Conservation (phyloP, 2,888 invertebrate genomes). For the Cheilosia urbana region DNA sequence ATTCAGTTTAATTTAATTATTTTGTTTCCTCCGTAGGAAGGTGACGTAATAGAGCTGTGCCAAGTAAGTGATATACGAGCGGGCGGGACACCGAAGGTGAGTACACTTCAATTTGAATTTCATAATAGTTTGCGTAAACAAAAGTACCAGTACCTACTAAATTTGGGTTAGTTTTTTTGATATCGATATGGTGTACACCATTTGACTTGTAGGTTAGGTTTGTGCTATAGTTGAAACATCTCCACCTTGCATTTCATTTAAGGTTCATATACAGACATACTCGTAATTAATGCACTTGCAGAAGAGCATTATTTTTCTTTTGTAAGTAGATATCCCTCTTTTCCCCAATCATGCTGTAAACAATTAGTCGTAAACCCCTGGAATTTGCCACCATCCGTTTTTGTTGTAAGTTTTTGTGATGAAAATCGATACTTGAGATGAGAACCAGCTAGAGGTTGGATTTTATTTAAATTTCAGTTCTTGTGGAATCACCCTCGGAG, state of each 20-base stretch:
- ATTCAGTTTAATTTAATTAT: conserved; percentile 13
- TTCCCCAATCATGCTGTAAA: too few species aligned
- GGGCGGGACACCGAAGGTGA: conserved; percentile 96
- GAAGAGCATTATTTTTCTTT: too few species aligned
- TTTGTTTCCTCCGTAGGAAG: conserved; percentile 90
- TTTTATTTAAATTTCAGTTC: conserved; percentile 15
- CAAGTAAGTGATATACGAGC: conserved; percentile 99
- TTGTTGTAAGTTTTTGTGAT: neutral
- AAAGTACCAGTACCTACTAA: conserved; percentile 8
- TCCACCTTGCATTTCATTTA: too few species aligned
- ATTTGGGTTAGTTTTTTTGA: conserved; percentile 3
- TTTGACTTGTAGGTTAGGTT: too few species aligned
- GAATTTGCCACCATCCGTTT: too few species aligned
- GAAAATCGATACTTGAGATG: conserved; percentile 29
- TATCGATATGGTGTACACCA: neutral
- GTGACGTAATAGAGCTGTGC: conserved; percentile 98
- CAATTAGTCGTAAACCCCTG: too few species aligned
- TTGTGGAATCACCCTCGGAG: conserved; percentile 10
- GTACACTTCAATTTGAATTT: conserved; percentile 70
- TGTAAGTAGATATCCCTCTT: too few species aligned
- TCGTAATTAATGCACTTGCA: too few species aligned
- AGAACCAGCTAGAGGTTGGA: neutral
- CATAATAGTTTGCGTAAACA: conserved; percentile 3
- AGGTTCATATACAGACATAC: too few species aligned
- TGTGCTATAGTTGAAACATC: too few species aligned